Evolutionary conservation across 2,113 vertebrate species (phyloP).

Genomic region (Tichodroma muraria): DNA sequence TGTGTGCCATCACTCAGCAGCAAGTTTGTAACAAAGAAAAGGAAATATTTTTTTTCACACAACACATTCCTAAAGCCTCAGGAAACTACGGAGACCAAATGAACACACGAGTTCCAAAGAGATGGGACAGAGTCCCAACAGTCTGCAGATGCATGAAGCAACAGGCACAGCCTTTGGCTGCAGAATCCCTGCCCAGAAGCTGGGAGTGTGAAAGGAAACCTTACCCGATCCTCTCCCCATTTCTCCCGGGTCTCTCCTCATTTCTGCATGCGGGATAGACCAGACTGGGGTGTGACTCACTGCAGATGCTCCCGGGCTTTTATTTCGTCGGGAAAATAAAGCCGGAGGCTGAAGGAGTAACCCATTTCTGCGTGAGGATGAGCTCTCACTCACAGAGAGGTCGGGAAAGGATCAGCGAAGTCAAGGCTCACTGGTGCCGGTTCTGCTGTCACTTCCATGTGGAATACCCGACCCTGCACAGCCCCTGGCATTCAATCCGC

Average conservation of each 20-base stretch:
- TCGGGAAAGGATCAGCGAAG: background rate
- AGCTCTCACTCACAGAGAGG: background rate
- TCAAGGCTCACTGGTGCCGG: rapidly evolving
- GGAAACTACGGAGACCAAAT: background rate
- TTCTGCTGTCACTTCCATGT: rapidly evolving
- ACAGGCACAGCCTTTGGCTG: background rate
- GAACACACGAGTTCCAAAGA: background rate
- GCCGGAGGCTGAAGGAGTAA: background rate
- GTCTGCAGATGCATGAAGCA: rapidly evolving
- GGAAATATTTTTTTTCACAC: background rate
- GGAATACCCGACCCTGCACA: background rate
- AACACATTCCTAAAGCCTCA: background rate
- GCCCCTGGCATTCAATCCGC: background rate
- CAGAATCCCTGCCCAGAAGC: background rate
- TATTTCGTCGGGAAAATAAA: background rate
- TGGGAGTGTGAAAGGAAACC: background rate
- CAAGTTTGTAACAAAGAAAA: background rate
- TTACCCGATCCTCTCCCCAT: background rate
- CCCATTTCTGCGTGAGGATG: background rate
- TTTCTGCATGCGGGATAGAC: background rate
- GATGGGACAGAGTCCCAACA: background rate
- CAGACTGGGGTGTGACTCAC: background rate
- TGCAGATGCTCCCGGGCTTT: background rate
- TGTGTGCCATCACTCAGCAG: background rate
- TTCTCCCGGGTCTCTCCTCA: background rate